These are phyloP conservation scores for Anadara kagoshimensis DNA, from an alignment of 1,140 invertebrate genomes.

Conservation along the genomic window DNA sequence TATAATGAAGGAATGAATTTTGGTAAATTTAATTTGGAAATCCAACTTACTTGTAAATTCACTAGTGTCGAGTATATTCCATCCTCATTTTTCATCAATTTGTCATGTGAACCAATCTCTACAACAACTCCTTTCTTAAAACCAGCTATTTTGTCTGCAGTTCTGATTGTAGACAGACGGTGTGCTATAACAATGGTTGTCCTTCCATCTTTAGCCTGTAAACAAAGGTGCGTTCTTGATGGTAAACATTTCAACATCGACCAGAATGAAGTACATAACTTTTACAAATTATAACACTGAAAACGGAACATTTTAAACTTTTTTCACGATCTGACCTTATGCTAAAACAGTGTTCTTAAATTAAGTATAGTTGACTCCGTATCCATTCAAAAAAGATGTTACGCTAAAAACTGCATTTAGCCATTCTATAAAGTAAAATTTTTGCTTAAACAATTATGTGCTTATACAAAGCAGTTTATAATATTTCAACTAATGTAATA, in stretches of 20 bases:
- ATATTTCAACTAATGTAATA: too few relatives aligned
- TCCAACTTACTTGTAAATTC: conserved; percentile 44
- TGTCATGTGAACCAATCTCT: conserved; percentile 73
- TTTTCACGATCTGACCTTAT: not conserved
- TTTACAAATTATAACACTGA: not conserved
- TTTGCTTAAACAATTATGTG: too few relatives aligned
- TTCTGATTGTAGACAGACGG: conserved; percentile 66
- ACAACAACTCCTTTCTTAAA: conserved; percentile 60
- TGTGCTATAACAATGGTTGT: conserved; percentile 69
- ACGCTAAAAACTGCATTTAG: too few relatives aligned
- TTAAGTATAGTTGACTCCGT: too few relatives aligned
- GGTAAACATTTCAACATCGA: too few relatives aligned
- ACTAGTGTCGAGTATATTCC: conserved; percentile 71
- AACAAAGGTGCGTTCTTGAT: conserved; percentile 2
- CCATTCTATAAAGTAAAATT: too few relatives aligned
- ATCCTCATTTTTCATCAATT: conserved; percentile 68
- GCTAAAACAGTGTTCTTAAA: too few relatives aligned
- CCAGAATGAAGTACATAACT: not conserved
- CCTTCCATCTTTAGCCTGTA: conserved; percentile 57
- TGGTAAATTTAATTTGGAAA: not conserved
- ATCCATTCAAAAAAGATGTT: too few relatives aligned
- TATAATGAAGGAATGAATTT: too few relatives aligned
- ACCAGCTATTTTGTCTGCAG: conserved; percentile 66
- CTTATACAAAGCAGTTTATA: too few relatives aligned
- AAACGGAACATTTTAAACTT: not conserved